Conservation (phyloP, 2,113 vertebrate species). For the Dicerorhinus sumatrensis region DNA sequence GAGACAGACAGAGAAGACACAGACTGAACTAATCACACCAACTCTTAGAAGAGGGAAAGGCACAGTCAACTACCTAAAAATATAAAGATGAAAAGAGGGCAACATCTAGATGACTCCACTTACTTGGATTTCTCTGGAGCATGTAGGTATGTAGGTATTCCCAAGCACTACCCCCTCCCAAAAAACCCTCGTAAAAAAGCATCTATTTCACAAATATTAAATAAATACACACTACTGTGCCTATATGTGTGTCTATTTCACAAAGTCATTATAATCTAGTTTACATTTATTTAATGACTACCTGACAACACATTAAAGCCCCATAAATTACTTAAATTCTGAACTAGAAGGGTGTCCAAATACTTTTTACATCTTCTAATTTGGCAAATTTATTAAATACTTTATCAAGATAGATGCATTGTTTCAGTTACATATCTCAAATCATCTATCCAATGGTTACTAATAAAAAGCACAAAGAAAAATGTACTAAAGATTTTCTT, state of each 20-base stretch:
- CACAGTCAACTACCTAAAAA: neutral
- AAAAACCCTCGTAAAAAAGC: neutral
- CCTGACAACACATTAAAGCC: neutral
- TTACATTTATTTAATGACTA: neutral
- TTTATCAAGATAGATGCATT: neutral
- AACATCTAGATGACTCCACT: neutral
- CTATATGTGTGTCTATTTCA: neutral
- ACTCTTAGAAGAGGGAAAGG: neutral
- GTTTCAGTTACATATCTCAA: neutral
- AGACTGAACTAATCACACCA: neutral
- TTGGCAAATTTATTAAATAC: neutral
- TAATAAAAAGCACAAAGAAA: neutral
- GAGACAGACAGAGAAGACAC: neutral
- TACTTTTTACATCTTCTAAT: neutral
- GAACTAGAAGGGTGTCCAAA: neutral
- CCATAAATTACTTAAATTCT: neutral
- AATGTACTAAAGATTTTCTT: neutral
- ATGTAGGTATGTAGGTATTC: neutral
- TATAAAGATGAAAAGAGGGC: neutral
- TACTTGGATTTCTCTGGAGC: neutral
- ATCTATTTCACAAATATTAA: neutral
- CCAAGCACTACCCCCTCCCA: neutral
- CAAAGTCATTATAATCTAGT: neutral
- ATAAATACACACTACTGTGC: neutral
- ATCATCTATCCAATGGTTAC: neutral